phyloP scores from a whole-genome alignment of 1,140 invertebrate genomes.

The Lethrus apterus region DNA sequence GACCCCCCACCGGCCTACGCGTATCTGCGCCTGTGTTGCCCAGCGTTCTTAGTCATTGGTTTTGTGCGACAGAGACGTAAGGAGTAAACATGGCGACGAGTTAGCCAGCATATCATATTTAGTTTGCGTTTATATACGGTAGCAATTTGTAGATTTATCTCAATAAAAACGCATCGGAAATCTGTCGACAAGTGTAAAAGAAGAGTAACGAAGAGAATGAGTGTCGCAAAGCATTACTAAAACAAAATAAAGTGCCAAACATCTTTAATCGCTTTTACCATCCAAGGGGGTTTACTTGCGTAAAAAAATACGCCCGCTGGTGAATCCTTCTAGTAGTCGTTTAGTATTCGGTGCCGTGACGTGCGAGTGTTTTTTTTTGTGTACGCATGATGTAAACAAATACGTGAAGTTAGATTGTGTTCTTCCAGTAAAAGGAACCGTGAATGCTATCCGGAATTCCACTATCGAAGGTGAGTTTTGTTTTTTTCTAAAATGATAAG shows the following conservation, averaged over 20 bases:
- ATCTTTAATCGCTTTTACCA: conserved; percentile 1
- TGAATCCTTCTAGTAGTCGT: no score
- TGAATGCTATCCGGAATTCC: conserved; percentile 23
- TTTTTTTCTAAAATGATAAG: conserved; percentile 2
- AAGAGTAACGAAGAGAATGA: conserved; percentile 16
- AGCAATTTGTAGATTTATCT: conserved; percentile 33
- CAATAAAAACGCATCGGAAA: conserved; percentile 23
- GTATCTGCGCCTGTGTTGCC: conserved; percentile 20
- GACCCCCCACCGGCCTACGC: conserved; percentile 20
- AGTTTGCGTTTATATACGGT: conserved; percentile 31
- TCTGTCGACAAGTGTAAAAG: conserved; percentile 24
- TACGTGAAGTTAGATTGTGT: conserved; percentile 16
- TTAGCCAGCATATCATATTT: conserved; percentile 40
- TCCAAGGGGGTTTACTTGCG: not conserved
- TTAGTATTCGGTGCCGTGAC: no score
- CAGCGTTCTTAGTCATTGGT: conserved; percentile 28
- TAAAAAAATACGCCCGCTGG: no score
- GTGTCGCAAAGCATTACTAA: conserved; percentile 23
- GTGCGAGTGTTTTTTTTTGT: conserved; percentile 1
- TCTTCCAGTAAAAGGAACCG: conserved; percentile 5
- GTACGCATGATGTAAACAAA: conserved; percentile 27
- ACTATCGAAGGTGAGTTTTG: conserved; percentile 17
- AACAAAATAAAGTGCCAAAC: conserved; percentile 23
- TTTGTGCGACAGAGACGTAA: conserved; percentile 29
- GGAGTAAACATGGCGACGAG: conserved; percentile 40